Base-by-base conservation (phyloP, 2,888 invertebrate genomes). In the Napeogenes inachia region DNA sequence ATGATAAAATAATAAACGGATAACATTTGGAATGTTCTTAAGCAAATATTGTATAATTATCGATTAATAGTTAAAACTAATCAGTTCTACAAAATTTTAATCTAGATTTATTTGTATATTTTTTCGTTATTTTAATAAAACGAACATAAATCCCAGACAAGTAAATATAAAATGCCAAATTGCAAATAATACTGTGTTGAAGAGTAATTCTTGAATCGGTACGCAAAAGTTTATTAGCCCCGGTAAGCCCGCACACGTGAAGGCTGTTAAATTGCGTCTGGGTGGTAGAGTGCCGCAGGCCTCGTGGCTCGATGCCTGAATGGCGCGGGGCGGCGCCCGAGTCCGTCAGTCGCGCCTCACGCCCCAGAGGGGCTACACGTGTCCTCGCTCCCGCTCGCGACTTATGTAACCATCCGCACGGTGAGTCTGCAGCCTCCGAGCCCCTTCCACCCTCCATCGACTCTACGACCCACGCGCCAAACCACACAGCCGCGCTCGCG, bases 351-450 rank as follows among this genome's bases (percentile, higher is more conserved):
- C 89, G 88, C 87, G 85, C 79, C 79, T 78, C 82, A 77, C 82
- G 84, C 89, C 89, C 86, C 85, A 73, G 70, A 79, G 85, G 88
- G 89, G 89, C 82, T 73, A 77, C 83, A 87, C 89, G 89, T 87
- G 81, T 85, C 81, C 79, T 80, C 81, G 79, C 74, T 79, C 79
- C 82, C 82, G 76, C 77, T 76, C 82, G 82, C 82, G 86, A 82
- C 89, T 90, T 90, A 90, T 87, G 79, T 90, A 90, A 90, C 82
- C 85, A 87, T 83, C 87, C 85, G 84, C 86, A 85, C 87, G 88
- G 88, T 87, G 86, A 87, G 82, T 84, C 86, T 79, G 83, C 87
- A 88, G 85, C 84, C 85, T 85, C 87, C 82, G 76, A 76, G 75
- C 83, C 81, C 80, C 80, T 78, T 79, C 81, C 83, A 77, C 77